Evolutionary conservation across 2,888 invertebrate species (phyloP).

Genomic region (Cataglyphis altisquamis): DNA sequence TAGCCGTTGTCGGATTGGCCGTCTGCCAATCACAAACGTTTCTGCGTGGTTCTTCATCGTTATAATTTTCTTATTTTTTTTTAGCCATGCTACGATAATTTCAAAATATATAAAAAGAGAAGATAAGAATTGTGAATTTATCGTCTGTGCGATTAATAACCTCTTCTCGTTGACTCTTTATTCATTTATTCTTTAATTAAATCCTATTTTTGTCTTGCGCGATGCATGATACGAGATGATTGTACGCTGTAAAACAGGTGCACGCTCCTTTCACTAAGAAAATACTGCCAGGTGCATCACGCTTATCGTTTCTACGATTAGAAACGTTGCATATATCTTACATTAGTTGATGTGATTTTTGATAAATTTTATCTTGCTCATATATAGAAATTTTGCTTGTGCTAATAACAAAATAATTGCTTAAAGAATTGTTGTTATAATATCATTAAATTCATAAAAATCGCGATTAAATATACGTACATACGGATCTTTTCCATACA

Average conservation of each 20-base stretch:
- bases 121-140: neutral
- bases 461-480: neutral
- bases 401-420: neutral
- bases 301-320: conserved; percentile 46
- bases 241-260: conserved; percentile 50
- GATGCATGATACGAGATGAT: conserved; percentile 24
- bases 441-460: neutral
- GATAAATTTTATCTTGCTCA: neutral
- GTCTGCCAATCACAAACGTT: conserved; percentile 50
- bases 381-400: neutral
- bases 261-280: conserved; percentile 30
- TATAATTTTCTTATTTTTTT: conserved; percentile 49
- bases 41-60: conserved; percentile 43
- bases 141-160: neutral
- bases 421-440: neutral
- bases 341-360: conserved; percentile 25
- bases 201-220: conserved; percentile 8
- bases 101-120: neutral
- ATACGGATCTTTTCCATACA: neutral
- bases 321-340: conserved; percentile 10
- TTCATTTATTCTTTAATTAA: conserved; percentile 5
- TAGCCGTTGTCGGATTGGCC: conserved; percentile 58
- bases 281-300: conserved; percentile 47
- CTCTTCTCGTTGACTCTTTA: conserved; percentile 24
- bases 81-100: neutral